A percentile compares a stretch with the other conserved stretches of the same genome.
phyloP scores from a whole-genome alignment of 2,797 vertebrate genomes.

The Pseudochirops corinnae region DNA sequence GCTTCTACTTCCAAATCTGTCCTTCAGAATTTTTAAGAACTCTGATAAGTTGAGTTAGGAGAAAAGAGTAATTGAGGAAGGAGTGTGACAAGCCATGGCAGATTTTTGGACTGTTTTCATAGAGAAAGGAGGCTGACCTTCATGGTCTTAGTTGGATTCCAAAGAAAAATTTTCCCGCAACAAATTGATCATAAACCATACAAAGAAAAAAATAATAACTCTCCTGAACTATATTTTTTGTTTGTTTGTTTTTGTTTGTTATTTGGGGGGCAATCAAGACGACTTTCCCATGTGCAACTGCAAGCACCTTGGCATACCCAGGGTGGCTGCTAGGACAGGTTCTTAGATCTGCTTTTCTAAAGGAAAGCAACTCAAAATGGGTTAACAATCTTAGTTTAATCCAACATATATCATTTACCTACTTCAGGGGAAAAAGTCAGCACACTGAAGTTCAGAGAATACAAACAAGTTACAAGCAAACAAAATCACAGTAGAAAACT shows the following conservation, averaged over 20 bases:
- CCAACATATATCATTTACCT: too few species aligned
- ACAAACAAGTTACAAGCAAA: not conserved
- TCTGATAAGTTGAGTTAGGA: not conserved
- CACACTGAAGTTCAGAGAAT: too few species aligned
- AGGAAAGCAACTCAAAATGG: too few species aligned
- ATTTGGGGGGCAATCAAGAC: not conserved
- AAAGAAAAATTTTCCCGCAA: not conserved
- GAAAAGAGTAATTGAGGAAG: not conserved
- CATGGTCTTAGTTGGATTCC: not conserved
- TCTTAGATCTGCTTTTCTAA: too few species aligned
- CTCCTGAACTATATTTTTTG: not conserved
- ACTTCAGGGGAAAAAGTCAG: too few species aligned
- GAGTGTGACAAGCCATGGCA: not conserved
- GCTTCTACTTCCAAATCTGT: not conserved
- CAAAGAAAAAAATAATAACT: not conserved
- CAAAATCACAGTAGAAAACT: not conserved
- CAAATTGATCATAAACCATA: not conserved
- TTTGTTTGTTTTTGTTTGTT: not conserved
- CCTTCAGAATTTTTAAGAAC: not conserved
- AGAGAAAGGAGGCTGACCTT: not conserved
- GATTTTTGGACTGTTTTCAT: not conserved
- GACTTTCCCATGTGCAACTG: not conserved
- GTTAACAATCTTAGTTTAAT: too few species aligned
- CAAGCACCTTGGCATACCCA: too few species aligned
- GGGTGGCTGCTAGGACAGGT: too few species aligned